phyloP scores from a whole-genome alignment of 2,797 vertebrate species.

The Erithacus rubecula region DNA sequence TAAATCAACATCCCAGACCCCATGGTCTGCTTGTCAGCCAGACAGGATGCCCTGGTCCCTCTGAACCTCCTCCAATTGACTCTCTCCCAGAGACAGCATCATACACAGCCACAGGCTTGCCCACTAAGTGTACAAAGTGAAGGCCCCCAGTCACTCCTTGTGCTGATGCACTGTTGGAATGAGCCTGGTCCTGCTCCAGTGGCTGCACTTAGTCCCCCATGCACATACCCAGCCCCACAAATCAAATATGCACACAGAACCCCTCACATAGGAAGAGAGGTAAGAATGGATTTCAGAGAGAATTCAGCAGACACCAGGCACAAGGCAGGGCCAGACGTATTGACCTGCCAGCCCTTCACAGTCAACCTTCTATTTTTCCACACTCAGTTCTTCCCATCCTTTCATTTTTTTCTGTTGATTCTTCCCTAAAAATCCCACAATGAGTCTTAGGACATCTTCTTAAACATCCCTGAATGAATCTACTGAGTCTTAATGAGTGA shows the following conservation, averaged over 20 bases:
- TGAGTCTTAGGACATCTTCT: background rate
- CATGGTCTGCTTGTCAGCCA: background rate
- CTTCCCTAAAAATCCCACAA: background rate
- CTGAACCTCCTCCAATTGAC: background rate
- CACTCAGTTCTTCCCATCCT: background rate
- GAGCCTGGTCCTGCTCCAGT: background rate
- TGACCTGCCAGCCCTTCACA: background rate
- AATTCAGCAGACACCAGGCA: background rate
- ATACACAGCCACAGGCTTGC: background rate
- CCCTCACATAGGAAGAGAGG: background rate
- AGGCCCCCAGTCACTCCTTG: fast-evolving
- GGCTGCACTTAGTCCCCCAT: background rate
- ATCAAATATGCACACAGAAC: background rate
- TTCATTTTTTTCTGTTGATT: background rate
- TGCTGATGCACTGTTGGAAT: fast-evolving
- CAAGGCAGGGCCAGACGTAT: too few relatives aligned
- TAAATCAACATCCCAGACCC: background rate
- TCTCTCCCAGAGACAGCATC: background rate
- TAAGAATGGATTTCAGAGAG: background rate
- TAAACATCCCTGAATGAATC: background rate
- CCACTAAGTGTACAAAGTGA: too few relatives aligned
- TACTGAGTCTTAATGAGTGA: background rate
- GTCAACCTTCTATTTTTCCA: background rate
- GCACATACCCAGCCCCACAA: fast-evolving
- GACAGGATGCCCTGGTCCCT: too few relatives aligned